phyloP scores from a whole-genome alignment of 2,888 invertebrate genomes.

The Tupiocoris notatus region DNA sequence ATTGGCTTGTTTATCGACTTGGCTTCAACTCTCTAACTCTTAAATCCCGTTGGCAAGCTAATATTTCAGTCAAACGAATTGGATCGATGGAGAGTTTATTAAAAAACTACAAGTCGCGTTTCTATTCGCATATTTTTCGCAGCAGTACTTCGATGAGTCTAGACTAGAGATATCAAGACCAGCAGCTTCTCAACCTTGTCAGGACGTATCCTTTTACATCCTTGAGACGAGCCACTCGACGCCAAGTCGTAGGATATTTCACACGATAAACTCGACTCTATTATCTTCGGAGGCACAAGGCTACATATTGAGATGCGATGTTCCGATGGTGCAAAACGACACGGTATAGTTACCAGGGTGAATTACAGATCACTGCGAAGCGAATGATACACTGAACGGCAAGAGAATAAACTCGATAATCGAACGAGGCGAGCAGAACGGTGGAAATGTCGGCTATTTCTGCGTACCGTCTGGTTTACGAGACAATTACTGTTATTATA shows the following conservation, averaged over 20 bases:
- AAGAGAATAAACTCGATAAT: not conserved
- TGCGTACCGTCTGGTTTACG: not conserved
- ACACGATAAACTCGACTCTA: slow-evolving; percentile 6
- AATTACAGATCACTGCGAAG: not conserved
- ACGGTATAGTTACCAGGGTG: not conserved
- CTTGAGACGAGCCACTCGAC: slow-evolving; percentile 34
- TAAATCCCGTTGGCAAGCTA: no score
- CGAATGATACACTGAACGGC: not conserved
- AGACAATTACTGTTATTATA: no score
- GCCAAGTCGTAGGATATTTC: slow-evolving; percentile 6
- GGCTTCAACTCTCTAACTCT: no score
- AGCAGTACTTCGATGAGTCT: no score
- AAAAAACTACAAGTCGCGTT: no score
- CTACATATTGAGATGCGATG: not conserved
- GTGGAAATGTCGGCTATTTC: not conserved
- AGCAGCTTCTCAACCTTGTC: slow-evolving; percentile 31
- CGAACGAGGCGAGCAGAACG: not conserved
- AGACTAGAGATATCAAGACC: slow-evolving; percentile 32
- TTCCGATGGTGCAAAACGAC: not conserved
- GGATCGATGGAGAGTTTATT: no score
- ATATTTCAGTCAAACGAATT: no score
- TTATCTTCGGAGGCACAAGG: not conserved
- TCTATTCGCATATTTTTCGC: no score
- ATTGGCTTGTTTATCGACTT: no score
- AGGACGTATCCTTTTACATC: slow-evolving; percentile 26